Conservation (phyloP, 2,888 invertebrate genomes). For the Taphrorychus bicolor region DNA sequence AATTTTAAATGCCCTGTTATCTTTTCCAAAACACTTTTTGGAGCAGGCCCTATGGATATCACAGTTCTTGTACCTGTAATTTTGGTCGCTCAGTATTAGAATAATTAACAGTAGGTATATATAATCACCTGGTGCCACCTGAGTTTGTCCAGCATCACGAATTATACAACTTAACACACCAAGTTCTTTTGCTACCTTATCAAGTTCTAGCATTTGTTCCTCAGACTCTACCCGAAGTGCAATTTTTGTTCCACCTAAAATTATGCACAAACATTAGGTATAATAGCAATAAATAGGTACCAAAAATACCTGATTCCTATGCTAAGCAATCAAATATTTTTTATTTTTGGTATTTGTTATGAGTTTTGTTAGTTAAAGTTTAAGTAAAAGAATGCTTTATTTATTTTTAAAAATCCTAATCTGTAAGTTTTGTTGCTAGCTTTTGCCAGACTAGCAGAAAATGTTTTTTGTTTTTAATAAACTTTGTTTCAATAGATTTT, state of each 20-base stretch:
- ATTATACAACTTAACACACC: constrained; percentile 79
- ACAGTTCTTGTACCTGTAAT: constrained; percentile 75
- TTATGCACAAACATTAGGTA: too few species aligned
- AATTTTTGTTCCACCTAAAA: constrained; percentile 81
- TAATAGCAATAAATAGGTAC: neutral
- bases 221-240: constrained; percentile 83
- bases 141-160: constrained; percentile 92
- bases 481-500: too few species aligned
- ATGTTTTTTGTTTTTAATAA: too few species aligned
- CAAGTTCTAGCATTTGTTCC: constrained; percentile 72
- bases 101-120: neutral
- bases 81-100: neutral
- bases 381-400: too few species aligned
- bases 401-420: too few species aligned
- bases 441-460: too few species aligned
- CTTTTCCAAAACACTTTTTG: constrained; percentile 75
- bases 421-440: too few species aligned
- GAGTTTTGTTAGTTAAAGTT: too few species aligned
- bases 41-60: constrained; percentile 91
- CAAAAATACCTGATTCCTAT: too few species aligned
- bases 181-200: constrained; percentile 70
- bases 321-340: too few species aligned
- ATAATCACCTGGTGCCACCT: constrained; percentile 77
- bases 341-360: too few species aligned
- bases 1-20: constrained; percentile 90